phyloP scores from a whole-genome alignment of 2,113 vertebrate genomes.

The Halichoeres trimaculatus region DNA sequence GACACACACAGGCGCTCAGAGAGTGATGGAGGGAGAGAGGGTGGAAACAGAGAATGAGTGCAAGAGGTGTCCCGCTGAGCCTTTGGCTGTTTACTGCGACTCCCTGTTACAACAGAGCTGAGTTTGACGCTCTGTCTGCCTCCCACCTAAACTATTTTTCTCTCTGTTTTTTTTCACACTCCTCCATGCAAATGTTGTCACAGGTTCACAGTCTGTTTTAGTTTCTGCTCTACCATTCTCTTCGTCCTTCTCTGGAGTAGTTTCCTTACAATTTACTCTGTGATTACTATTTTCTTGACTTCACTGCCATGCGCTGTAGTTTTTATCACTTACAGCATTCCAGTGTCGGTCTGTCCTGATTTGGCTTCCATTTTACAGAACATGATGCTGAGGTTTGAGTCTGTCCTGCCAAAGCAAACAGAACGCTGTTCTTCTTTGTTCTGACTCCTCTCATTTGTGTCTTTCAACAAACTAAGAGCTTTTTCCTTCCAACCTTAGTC shows the following conservation, averaged over 20 bases:
- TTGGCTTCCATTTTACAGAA: constrained; percentile 52
- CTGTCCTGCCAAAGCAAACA: constrained; percentile 50
- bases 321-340: constrained; percentile 46
- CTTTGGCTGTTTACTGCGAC: constrained; percentile 46
- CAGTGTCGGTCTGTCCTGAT: constrained; percentile 35
- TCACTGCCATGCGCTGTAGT: constrained; percentile 29
- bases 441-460: constrained; percentile 40
- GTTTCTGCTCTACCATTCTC: neutral
- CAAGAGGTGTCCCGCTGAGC: constrained; percentile 25
- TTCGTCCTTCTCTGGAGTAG: neutral
- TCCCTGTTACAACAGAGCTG: constrained; percentile 19
- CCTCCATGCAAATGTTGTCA: constrained; percentile 57
- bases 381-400: constrained; percentile 24
- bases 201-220: constrained; percentile 5
- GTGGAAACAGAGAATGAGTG: constrained; percentile 23
- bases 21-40: constrained; percentile 28
- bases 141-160: constrained; percentile 5
- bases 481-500: constrained; percentile 11
- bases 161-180: constrained; percentile 78
- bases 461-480: constrained; percentile 18
- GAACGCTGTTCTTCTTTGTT: constrained; percentile 44
- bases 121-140: constrained; percentile 11
- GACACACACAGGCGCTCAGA: constrained; percentile 37
- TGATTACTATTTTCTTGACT: neutral
- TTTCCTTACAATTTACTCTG: neutral